Conservation (phyloP, 2,113 vertebrate genomes). For the Nibea coibor region DNA sequence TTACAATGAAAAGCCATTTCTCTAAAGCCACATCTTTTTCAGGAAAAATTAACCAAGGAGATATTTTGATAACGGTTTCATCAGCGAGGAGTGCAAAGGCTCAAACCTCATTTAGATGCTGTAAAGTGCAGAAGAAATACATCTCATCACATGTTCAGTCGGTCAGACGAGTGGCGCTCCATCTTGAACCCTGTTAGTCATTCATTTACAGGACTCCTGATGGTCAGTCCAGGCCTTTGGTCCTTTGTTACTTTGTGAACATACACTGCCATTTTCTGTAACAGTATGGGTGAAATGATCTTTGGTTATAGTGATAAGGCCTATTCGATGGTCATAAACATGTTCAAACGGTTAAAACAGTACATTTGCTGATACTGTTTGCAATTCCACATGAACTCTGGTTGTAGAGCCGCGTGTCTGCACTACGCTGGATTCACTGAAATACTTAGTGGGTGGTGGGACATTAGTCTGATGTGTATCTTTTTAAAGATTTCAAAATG, state of each 20-base stretch:
- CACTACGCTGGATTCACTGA: neutral
- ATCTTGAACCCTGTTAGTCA: neutral
- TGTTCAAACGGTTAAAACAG: neutral
- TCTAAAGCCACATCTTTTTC: conserved; percentile 40
- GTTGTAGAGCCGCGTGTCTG: neutral
- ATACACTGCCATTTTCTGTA: neutral
- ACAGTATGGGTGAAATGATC: neutral
- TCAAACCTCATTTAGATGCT: neutral
- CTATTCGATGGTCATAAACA: neutral
- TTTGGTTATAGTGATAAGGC: neutral
- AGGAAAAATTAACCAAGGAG: conserved; percentile 28
- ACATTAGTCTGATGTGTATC: neutral
- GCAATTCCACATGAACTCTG: neutral
- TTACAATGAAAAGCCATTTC: conserved; percentile 50
- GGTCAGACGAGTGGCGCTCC: neutral
- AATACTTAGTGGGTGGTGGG: neutral
- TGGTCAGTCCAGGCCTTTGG: neutral
- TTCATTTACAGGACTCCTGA: neutral
- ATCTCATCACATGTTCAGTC: neutral
- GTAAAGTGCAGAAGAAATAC: neutral
- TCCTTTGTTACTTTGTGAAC: neutral
- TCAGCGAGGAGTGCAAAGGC: too few relatives aligned
- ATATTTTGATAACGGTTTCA: conserved; percentile 35
- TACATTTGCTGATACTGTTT: neutral
- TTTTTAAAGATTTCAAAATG: conserved; percentile 7